phyloP scores from a whole-genome alignment of 2,888 invertebrate genomes.

The Erpobdella octoculata region DNA sequence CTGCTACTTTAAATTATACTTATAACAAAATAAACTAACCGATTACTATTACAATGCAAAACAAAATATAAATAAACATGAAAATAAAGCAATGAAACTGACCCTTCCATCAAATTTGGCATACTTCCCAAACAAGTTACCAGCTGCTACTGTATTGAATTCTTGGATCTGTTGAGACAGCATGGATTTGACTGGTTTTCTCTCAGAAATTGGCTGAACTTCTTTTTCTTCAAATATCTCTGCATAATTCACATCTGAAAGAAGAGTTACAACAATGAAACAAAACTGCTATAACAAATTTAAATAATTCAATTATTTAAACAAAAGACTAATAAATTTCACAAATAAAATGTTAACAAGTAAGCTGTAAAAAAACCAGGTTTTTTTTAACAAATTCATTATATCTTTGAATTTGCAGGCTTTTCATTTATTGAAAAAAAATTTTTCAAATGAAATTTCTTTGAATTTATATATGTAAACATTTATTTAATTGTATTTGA shows the following conservation, averaged over 20 bases:
- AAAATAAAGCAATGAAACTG: conserved; percentile 32
- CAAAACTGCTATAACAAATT: too few species aligned
- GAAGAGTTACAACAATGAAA: not conserved
- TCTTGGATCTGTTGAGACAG: conserved; percentile 69
- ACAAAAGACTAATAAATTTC: not conserved
- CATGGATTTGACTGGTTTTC: conserved; percentile 56
- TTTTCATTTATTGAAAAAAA: not conserved
- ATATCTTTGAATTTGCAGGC: not conserved
- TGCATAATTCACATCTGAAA: conserved; percentile 57
- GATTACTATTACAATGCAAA: not conserved
- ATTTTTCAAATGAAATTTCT: too few species aligned
- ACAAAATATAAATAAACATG: too few species aligned
- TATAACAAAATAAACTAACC: not conserved
- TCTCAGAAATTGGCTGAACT: not conserved
- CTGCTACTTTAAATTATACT: not conserved
- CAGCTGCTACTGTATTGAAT: conserved; percentile 65
- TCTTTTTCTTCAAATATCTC: conserved; percentile 55
- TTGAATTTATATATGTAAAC: too few species aligned
- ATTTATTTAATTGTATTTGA: too few species aligned
- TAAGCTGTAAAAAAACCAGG: not conserved
- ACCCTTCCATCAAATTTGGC: conserved; percentile 80
- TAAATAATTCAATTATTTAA: too few species aligned
- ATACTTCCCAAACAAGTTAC: conserved; percentile 80
- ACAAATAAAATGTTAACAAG: not conserved
- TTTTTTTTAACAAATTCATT: not conserved